Evolutionary conservation across 1,140 invertebrate species (phyloP), one percentile per base, ranked within the genome.

Genomic region (Drosophila littoralis): DNA sequence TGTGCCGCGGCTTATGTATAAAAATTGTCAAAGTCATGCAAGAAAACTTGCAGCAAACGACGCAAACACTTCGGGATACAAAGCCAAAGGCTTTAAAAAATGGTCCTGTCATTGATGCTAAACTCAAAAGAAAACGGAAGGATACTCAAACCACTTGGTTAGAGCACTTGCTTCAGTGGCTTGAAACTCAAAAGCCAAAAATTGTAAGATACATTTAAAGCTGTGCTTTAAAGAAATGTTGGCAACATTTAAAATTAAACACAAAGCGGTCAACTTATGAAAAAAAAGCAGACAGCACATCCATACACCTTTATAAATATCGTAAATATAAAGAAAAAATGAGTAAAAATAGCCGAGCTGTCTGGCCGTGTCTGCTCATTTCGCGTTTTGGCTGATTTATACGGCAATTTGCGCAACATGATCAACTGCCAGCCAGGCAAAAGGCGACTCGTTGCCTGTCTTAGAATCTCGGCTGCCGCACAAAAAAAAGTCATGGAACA

Each of bases 351-450:
- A 79, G 68, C 77, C 43, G 52, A 13, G 50, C 40, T 64, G 52
- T 59, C 52, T 69, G 63, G 48, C 40, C 22, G 57, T 35, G 51
- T 63, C 77, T 77, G 71, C 61, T 77, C 72, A 79, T 79, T 86
- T 82, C 51, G 51, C 61, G 69, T 43, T 66, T 63, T 57, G n/a
- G 69, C 59, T 88, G 83, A 88, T 88, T 88, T 88, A 88, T 88
- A 74, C 74, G 45, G 67, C 77, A 88, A 84, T 88, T 88, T 88
- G 64, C 59, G 48, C 77, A 84, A 77, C 77, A 84, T 80, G 84
- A 80, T 89, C 64, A 67, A 77, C 68, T 54, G 69, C 54, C 64
- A 54, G 22, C 40, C 55, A 65, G 57, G 8, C 43, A 33, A 13
- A 28, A 46, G 40, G 64, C 61, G 40, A 32, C 50, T 35, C 17